phyloP scores from a whole-genome alignment of 2,797 vertebrate species.

The Gadopsis bispinosus region DNA sequence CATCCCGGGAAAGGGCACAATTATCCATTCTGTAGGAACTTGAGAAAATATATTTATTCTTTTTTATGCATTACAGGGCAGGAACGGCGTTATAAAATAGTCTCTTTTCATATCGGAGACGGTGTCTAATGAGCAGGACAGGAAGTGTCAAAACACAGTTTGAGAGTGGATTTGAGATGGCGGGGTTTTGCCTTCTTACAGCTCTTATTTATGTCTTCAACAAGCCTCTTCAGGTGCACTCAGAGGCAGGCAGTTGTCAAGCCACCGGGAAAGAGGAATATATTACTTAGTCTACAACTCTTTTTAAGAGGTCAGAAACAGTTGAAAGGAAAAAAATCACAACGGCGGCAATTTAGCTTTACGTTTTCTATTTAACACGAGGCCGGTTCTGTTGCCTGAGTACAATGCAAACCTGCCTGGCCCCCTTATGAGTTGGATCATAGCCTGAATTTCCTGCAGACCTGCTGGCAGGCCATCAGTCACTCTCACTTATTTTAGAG shows the following conservation, averaged over 20 bases:
- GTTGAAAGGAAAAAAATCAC: too few species aligned
- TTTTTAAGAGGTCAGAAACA: background rate
- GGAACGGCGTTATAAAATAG: background rate
- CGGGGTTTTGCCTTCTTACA: background rate
- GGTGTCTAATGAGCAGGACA: constrained; percentile 9
- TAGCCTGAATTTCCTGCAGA: background rate
- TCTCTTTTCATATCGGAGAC: background rate
- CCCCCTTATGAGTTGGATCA: background rate
- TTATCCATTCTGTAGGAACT: constrained; percentile 13
- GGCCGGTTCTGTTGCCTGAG: background rate
- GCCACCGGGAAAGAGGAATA: background rate
- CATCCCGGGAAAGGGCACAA: background rate
- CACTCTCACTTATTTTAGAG: constrained; percentile 6
- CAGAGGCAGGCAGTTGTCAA: background rate
- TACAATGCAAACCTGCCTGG: background rate
- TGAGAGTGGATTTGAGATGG: background rate
- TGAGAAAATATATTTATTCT: background rate
- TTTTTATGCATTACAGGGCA: background rate
- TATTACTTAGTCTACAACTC: background rate
- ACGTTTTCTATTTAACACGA: background rate
- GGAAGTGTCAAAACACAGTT: background rate
- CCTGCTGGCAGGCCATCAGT: background rate
- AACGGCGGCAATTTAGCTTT: background rate
- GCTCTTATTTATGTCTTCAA: background rate
- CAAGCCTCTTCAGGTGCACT: background rate